Percentiles rank a stretch among this genome's conserved stretches.
Evolutionary conservation across 2,113 vertebrate species (phyloP).

Genomic region (Columba livia): DNA sequence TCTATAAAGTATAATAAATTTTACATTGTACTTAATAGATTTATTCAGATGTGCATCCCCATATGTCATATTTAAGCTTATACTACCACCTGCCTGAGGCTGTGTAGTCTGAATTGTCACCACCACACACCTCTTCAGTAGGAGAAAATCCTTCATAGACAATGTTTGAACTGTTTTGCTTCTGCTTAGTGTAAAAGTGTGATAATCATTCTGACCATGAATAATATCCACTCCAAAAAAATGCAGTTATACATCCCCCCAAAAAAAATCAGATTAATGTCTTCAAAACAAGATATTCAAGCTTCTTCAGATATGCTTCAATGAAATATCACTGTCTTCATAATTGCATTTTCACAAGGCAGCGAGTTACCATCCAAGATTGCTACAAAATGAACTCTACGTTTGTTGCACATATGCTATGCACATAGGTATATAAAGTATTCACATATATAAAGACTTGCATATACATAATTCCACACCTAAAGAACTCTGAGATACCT

Average conservation of each 20-base stretch:
- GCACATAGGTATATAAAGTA: background rate
- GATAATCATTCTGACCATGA: background rate
- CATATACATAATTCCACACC: background rate
- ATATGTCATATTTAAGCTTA: conserved; percentile 45
- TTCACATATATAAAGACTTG: background rate
- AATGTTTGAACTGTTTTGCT: background rate
- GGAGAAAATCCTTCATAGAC: background rate
- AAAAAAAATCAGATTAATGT: background rate
- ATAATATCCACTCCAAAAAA: background rate
- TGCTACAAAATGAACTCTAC: background rate
- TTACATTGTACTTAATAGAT: conserved; percentile 7
- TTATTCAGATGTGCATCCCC: conserved; percentile 15
- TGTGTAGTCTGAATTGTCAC: conserved; percentile 30
- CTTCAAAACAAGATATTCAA: background rate
- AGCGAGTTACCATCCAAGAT: background rate
- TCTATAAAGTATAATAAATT: conserved; percentile 29
- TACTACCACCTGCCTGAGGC: conserved; percentile 46
- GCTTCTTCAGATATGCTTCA: background rate
- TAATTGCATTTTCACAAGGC: background rate
- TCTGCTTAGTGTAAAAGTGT: background rate
- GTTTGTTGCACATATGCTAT: background rate
- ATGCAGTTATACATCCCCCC: background rate
- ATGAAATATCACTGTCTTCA: background rate
- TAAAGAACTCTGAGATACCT: background rate
- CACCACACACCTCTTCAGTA: background rate